phyloP scores from a whole-genome alignment of 1,140 invertebrate genomes.

The Heliconius himera region DNA sequence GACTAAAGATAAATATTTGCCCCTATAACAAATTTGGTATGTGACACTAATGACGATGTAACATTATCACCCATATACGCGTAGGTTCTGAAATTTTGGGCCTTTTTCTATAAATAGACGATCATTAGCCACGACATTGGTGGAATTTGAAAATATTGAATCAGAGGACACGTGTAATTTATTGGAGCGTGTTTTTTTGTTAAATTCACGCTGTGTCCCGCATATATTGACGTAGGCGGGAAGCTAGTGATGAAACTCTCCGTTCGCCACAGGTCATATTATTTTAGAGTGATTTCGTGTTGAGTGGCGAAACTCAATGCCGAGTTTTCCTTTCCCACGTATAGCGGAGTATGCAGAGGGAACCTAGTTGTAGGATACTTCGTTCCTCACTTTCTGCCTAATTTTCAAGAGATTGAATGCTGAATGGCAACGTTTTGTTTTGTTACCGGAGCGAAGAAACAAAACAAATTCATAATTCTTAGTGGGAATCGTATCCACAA shows the following conservation, averaged over 20 bases:
- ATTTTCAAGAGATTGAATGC: too few species aligned
- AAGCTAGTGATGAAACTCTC: not conserved
- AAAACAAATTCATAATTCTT: too few species aligned
- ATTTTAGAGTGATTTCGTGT: not conserved
- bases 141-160: not conserved
- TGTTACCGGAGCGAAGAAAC: too few species aligned
- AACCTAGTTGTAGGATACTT: not conserved
- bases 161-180: not conserved
- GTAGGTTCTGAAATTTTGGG: not conserved
- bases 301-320: not conserved
- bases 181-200: not conserved
- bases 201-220: not conserved
- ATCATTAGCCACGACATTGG: not conserved
- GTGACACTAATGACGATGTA: conserved; percentile 34
- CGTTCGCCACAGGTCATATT: not conserved
- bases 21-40: conserved; percentile 28
- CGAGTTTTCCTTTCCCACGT: not conserved
- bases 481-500: too few species aligned
- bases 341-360: not conserved
- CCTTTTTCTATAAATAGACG: not conserved
- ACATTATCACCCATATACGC: not conserved
- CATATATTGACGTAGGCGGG: not conserved
- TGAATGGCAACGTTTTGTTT: too few species aligned
- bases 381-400: too few species aligned
- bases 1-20: not conserved